Evolutionary conservation across 1,140 invertebrate species (phyloP).

Genomic region (Druon quercuslanigerum): DNA sequence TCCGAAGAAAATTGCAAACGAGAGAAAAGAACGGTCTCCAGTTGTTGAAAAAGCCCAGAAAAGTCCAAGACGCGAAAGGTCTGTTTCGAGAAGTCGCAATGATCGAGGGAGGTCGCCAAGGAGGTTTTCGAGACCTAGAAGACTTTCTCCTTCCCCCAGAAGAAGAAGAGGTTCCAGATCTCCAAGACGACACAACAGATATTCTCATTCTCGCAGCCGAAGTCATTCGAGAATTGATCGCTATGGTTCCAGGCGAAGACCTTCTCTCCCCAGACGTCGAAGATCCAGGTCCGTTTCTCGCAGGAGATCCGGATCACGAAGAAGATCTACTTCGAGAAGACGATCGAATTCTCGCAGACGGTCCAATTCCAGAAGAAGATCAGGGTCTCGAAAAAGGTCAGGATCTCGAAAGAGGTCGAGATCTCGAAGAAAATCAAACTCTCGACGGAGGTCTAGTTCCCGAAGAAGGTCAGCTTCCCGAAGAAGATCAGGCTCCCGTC

Average conservation of each 20-base stretch:
- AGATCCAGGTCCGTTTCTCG: conserved; percentile 42
- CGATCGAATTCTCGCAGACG: conserved; percentile 37
- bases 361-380: neutral
- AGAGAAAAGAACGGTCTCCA: conserved; percentile 52
- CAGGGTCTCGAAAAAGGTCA: conserved; percentile 40
- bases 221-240: conserved; percentile 64
- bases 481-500: conserved; percentile 13
- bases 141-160: conserved; percentile 60
- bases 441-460: conserved; percentile 36
- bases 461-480: conserved; percentile 30
- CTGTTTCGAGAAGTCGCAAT: conserved; percentile 49
- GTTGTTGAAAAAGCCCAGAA: conserved; percentile 40
- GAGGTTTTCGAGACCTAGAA: conserved; percentile 60
- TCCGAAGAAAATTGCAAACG: conserved; percentile 40
- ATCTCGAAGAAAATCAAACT: neutral
- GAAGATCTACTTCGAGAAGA: neutral
- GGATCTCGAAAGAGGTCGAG: conserved; percentile 33
- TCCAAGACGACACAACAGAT: conserved; percentile 59
- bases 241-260: conserved; percentile 60
- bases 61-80: conserved; percentile 53
- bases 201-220: conserved; percentile 63
- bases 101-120: conserved; percentile 58
- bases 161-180: conserved; percentile 59
- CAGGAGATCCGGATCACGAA: conserved; percentile 52
- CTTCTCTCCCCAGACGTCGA: conserved; percentile 46